Conservation (phyloP, 2,113 vertebrate species). For the Terrapene triunguis region DNA sequence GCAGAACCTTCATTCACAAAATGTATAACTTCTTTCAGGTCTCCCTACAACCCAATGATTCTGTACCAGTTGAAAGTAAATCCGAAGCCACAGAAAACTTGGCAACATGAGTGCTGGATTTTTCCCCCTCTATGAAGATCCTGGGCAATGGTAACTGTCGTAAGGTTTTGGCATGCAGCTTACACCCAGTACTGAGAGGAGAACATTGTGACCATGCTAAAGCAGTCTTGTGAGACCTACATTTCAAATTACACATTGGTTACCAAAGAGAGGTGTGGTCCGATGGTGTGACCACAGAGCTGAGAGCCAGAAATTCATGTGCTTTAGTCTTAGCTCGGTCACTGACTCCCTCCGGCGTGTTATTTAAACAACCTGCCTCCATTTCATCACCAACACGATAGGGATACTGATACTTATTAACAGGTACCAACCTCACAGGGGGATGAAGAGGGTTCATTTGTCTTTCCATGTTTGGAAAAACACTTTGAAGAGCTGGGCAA, state of each 20-base stretch:
- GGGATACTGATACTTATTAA: background rate
- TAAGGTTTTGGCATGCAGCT: background rate
- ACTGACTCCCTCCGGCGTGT: background rate
- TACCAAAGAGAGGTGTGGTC: background rate
- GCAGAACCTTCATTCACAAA: background rate
- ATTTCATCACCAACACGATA: background rate
- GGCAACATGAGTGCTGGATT: background rate
- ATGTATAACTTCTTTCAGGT: background rate
- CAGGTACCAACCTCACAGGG: background rate
- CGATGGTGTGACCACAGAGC: accelerated
- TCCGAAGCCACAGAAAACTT: background rate
- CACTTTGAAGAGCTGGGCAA: background rate
- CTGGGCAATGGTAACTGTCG: background rate
- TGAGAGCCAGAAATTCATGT: accelerated
- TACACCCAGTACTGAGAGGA: background rate
- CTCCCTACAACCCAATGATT: background rate
- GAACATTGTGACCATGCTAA: background rate
- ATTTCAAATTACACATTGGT: background rate
- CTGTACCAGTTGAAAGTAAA: background rate
- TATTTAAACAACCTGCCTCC: background rate
- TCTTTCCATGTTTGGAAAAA: background rate
- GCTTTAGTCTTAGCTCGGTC: background rate
- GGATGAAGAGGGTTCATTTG: background rate
- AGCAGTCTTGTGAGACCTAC: slow-evolving; percentile 6
- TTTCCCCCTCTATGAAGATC: slow-evolving; percentile 21